phyloP scores from a whole-genome alignment of 2,888 invertebrate genomes.

The Lacanobia oleracea region DNA sequence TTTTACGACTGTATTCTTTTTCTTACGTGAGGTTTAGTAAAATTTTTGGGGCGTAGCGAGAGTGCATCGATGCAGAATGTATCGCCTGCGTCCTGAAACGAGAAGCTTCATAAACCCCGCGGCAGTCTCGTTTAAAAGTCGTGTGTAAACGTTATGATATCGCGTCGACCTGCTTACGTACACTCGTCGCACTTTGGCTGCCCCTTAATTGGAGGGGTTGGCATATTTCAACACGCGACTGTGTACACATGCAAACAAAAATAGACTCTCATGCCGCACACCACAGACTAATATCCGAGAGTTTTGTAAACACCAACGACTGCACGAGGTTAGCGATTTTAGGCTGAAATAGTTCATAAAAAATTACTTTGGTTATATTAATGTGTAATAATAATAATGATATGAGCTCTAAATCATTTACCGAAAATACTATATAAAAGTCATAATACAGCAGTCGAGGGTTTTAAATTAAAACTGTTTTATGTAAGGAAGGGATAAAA shows the following conservation, averaged over 20 bases:
- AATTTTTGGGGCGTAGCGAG: conserved; percentile 23
- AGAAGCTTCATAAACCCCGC: conserved; percentile 77
- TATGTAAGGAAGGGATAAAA: conserved; percentile 38
- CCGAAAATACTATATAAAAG: conserved; percentile 10
- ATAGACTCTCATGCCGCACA: conserved; percentile 72
- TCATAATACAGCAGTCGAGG: neutral
- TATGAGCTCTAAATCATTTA: conserved; percentile 51
- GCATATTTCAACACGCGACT: conserved; percentile 82
- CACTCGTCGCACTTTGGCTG: conserved; percentile 85
- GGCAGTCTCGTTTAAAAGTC: conserved; percentile 83
- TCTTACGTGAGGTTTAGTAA: conserved; percentile 3
- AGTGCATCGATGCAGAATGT: conserved; percentile 60
- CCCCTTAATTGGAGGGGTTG: conserved; percentile 87
- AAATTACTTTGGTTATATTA: conserved; percentile 70
- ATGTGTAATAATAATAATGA: conserved; percentile 57
- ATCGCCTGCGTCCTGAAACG: conserved; percentile 70
- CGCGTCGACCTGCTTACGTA: conserved; percentile 84
- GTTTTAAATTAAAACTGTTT: conserved; percentile 29
- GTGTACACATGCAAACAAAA: conserved; percentile 79
- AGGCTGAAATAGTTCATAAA: conserved; percentile 82
- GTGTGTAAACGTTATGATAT: conserved; percentile 86
- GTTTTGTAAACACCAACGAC: conserved; percentile 73
- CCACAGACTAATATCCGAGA: conserved; percentile 75
- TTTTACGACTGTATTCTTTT: conserved; percentile 11
- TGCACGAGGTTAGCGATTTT: conserved; percentile 82